Base-by-base conservation (phyloP, 2,888 invertebrate genomes). In the Geotrupes spiniger region DNA sequence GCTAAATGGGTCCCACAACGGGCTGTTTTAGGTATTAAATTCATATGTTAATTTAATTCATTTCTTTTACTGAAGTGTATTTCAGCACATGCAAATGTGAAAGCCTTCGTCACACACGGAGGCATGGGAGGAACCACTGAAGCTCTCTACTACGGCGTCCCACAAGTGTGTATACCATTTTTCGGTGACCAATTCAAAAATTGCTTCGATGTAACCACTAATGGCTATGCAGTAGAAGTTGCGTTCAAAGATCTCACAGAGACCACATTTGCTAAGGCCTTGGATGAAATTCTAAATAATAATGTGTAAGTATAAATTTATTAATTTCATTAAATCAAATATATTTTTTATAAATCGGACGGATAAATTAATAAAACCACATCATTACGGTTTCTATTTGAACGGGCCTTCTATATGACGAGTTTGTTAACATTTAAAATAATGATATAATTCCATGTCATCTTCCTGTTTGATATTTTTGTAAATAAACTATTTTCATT, bases 1-100 rank as follows among this genome's bases (percentile, higher is more conserved):
- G 68, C 73, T 46, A 78, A 80, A 53, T 87, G 87, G 87, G 60
- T 85, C 26, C 87, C 87, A 0, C 87, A 87, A 49, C 43, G 52
- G 3, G 58, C 59, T 12, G 53, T 65, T 44, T 46, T 66, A 31
- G 60, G 63, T 61, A 53, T 16, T 15, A 2, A 2, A 11, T 8
- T 28, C 12, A 29, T 37, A 17, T 10, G 1, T 8, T 25, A n/a
- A n/a, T 16, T 15, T 6, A 2, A 11, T 8, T 28, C 12, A 29
- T 37, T 29, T 10, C 1, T 8, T 25, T 15, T 8, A n/a, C 1
- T 14, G 6, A 1, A 11, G 1, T 15, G 9, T 38, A 17, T 57
- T 45, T 38, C 52, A 77, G 77, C 75, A 4, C 80, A 82, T 65
- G 70, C 70, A 2, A 78, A 78, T 38, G 71, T 79, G 1, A 75